These are phyloP conservation scores for Netelia virgata DNA, from an alignment of 2,888 invertebrate species.

Conservation along the genomic window DNA sequence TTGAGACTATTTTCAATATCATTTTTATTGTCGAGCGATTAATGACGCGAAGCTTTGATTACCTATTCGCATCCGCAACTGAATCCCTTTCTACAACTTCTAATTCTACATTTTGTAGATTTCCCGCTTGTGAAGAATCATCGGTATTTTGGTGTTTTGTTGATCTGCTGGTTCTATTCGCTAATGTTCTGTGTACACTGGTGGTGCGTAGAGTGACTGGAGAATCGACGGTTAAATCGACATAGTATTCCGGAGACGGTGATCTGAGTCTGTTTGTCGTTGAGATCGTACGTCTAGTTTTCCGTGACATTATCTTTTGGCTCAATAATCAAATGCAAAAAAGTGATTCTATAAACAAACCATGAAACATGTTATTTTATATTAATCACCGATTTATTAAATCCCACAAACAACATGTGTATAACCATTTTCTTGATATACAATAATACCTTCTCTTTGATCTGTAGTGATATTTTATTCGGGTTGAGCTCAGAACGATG, in stretches of 20 bases:
- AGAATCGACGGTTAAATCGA: constrained; percentile 69
- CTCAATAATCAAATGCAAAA: background rate
- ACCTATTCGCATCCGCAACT: constrained; percentile 33
- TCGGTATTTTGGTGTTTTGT: constrained; percentile 8
- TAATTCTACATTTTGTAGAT: background rate
- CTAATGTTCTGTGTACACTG: background rate
- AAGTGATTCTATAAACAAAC: no score
- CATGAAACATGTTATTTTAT: no score
- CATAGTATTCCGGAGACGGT: constrained; percentile 55
- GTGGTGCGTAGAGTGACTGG: constrained; percentile 30
- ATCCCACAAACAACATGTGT: no score
- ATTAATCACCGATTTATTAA: no score
- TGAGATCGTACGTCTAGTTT: background rate
- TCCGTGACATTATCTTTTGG: constrained; percentile 30
- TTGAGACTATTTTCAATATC: no score
- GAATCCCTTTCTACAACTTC: background rate
- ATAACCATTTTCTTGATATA: no score
- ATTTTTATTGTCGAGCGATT: no score
- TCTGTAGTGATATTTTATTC: no score
- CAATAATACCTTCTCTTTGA: no score
- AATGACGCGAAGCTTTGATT: background rate
- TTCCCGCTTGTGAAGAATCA: background rate
- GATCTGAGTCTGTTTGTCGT: background rate
- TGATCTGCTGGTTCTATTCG: background rate
- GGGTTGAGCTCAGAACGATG: no score